Evolutionary conservation across 2,888 invertebrate species (phyloP), one percentile per base, ranked within the genome.

Genomic region (Melanchra persicariae): DNA sequence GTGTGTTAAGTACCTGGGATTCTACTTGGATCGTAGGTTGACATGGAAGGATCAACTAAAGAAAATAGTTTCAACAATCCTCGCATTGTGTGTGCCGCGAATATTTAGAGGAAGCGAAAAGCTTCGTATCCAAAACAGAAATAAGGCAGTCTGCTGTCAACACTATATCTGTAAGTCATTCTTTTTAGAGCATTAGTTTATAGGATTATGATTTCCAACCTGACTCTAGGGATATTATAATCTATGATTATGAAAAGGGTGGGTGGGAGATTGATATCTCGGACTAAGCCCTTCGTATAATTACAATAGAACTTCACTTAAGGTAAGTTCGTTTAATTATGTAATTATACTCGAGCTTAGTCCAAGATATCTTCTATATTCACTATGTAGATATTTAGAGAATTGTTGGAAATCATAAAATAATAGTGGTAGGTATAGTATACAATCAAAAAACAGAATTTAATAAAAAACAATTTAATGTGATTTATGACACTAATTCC

Each of bases 301-400:
- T 45, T 45, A 45, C 45, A 19, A 45, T 45, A n/a, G 45, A 45
- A 45, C 45, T 45, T 45, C 45, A 45, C 45, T 45, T 45, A 6
- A 45, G 45, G 45, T 45, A 45, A 45, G 45, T 45, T 45, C 45
- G 45, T 45, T 45, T 45, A 45, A 45, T 45, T 19, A 19, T 45
- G 19, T 45, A 43, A 43, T 43, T 17, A 43, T 30, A 47, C 47
- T 47, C 47, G 9, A 47, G 47, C 47, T 47, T 47, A 49, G 49
- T 49, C 49, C 37, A 12, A 37, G 37, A 12, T 37, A n/a, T 49
- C 49, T 49, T 49, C 49, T 49, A 49, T 49, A 49, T 51, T 51
- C 51, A 51, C 51, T 51, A 6, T 63, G 52, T 52, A 51, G 51
- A 51, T 51, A 24, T 51, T 51, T 22, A 49, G 61, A 49, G 61